Conservation (phyloP, 2,888 invertebrate genomes). For the Chrysolina haemoptera region DNA sequence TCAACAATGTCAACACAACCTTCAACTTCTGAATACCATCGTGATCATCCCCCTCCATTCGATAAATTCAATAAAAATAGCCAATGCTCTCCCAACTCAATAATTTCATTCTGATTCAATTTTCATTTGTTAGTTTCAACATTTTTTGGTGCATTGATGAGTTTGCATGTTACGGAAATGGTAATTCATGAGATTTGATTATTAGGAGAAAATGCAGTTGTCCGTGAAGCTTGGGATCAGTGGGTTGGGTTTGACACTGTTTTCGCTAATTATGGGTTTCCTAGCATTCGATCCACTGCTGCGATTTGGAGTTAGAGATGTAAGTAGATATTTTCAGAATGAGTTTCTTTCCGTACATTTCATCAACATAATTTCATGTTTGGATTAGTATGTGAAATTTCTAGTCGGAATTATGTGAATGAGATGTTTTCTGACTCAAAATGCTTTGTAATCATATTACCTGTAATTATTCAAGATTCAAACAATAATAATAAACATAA, state of each 20-base stretch:
- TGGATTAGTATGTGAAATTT: too few species aligned
- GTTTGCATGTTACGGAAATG: not conserved
- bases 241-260: conserved; percentile 72
- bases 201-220: conserved; percentile 58
- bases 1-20: conserved; percentile 26
- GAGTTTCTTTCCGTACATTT: too few species aligned
- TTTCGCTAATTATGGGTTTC: conserved; percentile 80
- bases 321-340: conserved; percentile 53
- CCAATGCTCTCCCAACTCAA: conserved; percentile 30
- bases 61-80: conserved; percentile 29
- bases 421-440: too few species aligned
- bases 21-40: conserved; percentile 26
- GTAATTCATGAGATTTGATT: not conserved
- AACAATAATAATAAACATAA: too few species aligned
- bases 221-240: conserved; percentile 73
- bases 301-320: conserved; percentile 57
- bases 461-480: too few species aligned
- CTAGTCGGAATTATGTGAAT: too few species aligned
- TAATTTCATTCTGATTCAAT: conserved; percentile 31
- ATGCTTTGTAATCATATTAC: too few species aligned
- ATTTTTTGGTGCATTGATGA: not conserved
- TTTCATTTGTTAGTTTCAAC: not conserved
- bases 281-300: conserved; percentile 68
- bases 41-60: conserved; percentile 32
- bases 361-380: too few species aligned